Base-by-base conservation (phyloP, 2,888 invertebrate genomes). In the Rhamphomyia laevipes region DNA sequence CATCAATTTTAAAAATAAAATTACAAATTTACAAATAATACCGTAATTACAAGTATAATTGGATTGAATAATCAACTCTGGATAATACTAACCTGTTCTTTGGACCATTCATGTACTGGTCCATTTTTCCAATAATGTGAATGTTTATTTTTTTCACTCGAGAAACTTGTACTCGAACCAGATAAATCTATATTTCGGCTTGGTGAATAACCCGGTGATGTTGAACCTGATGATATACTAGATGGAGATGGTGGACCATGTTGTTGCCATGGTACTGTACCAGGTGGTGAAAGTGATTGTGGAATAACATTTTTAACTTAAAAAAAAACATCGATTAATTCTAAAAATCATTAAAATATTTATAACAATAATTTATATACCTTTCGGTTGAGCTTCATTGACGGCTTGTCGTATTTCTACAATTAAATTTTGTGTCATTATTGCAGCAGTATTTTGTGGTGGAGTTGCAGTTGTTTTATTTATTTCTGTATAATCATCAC, bases 341-440 rank as follows among this genome's bases (percentile, higher is more conserved):
- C 30, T 13, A 33, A 11, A 9, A 33, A 33, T 3, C 33, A 33
- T 11, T 13, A 6, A 33, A 33, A 11, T 33, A 33, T 33, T 33
- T 33, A 33, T 13, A 33, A 33, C 10, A 13, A 33, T 33, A 5
- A 9, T 5, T 33, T 33, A 13, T 33, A 65, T 72, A 87, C 88
- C 87, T 83, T 86, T 79, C 56, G 86, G 86, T 74, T 86, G 88
- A 57, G 88, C 88, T 73, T 89, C 88, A 70, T 81, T 86, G 62
- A 90, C 89, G 60, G 89, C 88, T 70, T 86, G 86, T 55, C 87
- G 78, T 63, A 89, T 89, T 76, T 89, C 89, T 71, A 88, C 88
- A 57, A 88, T 82, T 58, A 90, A 77, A 65, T 86, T 84, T 73
- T 87, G 85, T 61, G 84, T 83, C 63, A 81, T 82, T 70, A 77